A percentile compares a stretch with the other conserved stretches of the same genome.
Evolutionary conservation across 2,797 vertebrate species (phyloP).

Genomic region (Fistularia commersonii): DNA sequence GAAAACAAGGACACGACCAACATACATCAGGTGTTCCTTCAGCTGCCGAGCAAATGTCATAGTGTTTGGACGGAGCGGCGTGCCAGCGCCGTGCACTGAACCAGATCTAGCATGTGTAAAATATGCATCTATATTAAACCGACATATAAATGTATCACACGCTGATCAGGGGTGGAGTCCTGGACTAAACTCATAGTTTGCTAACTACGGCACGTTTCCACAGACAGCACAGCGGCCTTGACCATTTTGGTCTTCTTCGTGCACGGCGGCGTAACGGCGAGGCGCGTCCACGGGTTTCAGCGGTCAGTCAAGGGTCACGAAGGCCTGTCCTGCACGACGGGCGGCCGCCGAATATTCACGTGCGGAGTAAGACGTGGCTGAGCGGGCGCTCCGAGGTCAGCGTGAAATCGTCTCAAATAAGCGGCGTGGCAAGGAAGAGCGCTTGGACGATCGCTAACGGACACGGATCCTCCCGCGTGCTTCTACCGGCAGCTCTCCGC

Average conservation of each 20-base stretch:
- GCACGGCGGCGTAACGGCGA: too few relatives aligned
- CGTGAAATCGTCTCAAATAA: conserved; percentile 6
- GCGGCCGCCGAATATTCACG: too few relatives aligned
- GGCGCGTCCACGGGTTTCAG: too few relatives aligned
- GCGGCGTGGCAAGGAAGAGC: not conserved
- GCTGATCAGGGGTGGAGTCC: conserved; percentile 27
- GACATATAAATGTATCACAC: conserved; percentile 38
- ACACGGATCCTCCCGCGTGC: too few relatives aligned
- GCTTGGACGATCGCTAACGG: not conserved
- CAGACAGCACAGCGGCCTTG: not conserved
- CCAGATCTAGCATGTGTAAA: conserved; percentile 30
- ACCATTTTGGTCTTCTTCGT: too few relatives aligned
- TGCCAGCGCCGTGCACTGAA: conserved; percentile 39
- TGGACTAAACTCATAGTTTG: conserved; percentile 13
- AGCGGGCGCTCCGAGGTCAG: not conserved
- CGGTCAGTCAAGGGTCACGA: too few relatives aligned
- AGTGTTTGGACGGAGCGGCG: conserved; percentile 31
- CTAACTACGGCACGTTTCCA: not conserved
- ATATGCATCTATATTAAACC: conserved; percentile 58
- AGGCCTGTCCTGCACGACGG: too few relatives aligned
- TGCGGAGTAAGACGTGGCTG: too few relatives aligned
- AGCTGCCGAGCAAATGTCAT: conserved; percentile 57
- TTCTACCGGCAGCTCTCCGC: too few relatives aligned
- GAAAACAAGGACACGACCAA: conserved; percentile 33
- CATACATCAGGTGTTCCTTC: conserved; percentile 48